Conservation (phyloP, 2,113 vertebrate species). For the Protobothrops flavoviridis region DNA sequence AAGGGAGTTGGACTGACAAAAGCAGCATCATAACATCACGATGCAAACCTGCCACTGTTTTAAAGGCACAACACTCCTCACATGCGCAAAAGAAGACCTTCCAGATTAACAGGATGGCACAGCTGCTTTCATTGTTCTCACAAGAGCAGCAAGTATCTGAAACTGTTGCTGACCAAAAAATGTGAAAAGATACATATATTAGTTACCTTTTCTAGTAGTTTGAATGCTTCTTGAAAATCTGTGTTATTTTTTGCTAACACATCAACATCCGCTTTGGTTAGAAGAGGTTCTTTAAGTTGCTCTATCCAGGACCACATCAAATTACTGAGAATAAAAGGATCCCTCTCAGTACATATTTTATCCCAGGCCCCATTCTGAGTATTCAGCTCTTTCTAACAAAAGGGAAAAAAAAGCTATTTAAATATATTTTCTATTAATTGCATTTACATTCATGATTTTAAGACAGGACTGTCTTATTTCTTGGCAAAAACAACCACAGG, state of each 20-base stretch:
- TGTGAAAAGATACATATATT: neutral
- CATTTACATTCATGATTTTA: neutral
- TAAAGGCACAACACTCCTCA: neutral
- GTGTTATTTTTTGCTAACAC: constrained; percentile 69
- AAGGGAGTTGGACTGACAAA: neutral
- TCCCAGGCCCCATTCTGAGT: constrained; percentile 92
- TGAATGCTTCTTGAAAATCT: constrained; percentile 75
- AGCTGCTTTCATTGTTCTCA: neutral
- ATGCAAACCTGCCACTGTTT: neutral
- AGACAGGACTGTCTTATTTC: neutral
- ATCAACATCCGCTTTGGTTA: constrained; percentile 80
- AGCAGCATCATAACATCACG: neutral
- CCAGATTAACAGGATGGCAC: neutral
- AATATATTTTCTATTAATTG: constrained; percentile 23
- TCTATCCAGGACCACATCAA: constrained; percentile 99
- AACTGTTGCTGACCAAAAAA: neutral
- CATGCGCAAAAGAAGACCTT: neutral
- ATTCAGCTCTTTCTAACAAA: constrained; percentile 88
- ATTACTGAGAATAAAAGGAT: constrained; percentile 85
- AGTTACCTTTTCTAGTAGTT: constrained; percentile 85
- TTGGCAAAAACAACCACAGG: neutral
- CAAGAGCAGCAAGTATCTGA: neutral
- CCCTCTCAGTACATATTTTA: constrained; percentile 81
- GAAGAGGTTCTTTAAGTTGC: constrained; percentile 89
- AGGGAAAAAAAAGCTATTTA: constrained; percentile 23